phyloP scores from a whole-genome alignment of 1,140 invertebrate species.

The Vanessa tameamea region DNA sequence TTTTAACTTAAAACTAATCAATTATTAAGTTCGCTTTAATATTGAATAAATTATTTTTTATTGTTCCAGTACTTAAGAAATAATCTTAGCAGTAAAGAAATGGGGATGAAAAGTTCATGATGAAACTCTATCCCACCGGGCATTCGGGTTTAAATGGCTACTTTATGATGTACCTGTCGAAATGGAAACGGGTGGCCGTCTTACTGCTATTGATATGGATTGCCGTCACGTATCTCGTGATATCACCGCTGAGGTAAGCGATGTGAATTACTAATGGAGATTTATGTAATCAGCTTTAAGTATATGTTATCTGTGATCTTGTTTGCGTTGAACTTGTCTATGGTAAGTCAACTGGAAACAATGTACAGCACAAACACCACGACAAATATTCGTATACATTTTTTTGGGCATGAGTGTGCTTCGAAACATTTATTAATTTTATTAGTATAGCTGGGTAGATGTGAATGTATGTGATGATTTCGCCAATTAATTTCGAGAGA shows the following conservation, averaged over 20 bases:
- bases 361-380: too few relatives aligned
- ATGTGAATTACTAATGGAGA: background rate
- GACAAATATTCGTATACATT: too few relatives aligned
- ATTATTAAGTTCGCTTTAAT: too few relatives aligned
- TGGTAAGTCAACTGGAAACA: too few relatives aligned
- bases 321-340: too few relatives aligned
- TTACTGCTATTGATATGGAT: constrained; percentile 67
- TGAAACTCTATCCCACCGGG: constrained; percentile 60
- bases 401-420: too few relatives aligned
- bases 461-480: too few relatives aligned
- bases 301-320: too few relatives aligned
- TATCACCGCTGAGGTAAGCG: constrained; percentile 68
- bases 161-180: constrained; percentile 70
- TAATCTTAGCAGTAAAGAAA: constrained; percentile 11
- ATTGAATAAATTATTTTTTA: background rate
- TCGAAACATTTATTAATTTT: too few relatives aligned
- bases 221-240: constrained; percentile 68
- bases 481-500: too few relatives aligned
- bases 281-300: background rate
- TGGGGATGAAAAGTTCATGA: constrained; percentile 50
- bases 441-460: too few relatives aligned
- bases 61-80: constrained; percentile 18
- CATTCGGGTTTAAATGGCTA: constrained; percentile 61
- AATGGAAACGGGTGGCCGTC: constrained; percentile 68
- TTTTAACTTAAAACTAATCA: background rate